phyloP scores from a whole-genome alignment of 2,797 vertebrate genomes.

The Cygnus olor region DNA sequence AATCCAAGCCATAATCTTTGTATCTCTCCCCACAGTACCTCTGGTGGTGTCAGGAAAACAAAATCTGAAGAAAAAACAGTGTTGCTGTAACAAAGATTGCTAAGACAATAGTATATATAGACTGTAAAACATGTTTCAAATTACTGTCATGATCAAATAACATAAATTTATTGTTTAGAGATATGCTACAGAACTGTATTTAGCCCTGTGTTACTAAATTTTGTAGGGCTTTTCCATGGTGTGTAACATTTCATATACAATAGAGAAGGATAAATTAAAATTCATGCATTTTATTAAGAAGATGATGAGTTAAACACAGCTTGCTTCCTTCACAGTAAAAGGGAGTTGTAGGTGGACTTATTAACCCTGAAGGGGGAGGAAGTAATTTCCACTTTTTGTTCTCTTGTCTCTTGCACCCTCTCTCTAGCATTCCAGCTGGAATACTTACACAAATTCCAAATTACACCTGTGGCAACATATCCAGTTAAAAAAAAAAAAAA shows the following conservation, averaged over 20 bases:
- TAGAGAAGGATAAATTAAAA: not conserved
- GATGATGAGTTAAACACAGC: not conserved
- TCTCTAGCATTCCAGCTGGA: not conserved
- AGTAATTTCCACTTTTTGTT: not conserved
- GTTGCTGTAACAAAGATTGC: not conserved
- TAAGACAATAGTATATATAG: too few relatives aligned
- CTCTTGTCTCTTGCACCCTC: not conserved
- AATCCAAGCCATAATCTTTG: not conserved
- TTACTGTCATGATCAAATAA: not conserved
- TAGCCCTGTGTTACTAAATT: not conserved
- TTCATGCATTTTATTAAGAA: not conserved
- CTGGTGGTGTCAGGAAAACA: not conserved
- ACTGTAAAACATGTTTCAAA: not conserved
- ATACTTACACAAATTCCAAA: conserved; percentile 1
- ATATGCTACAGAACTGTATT: not conserved
- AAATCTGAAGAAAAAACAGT: not conserved
- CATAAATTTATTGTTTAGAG: not conserved
- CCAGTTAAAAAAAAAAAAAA: conserved; percentile 9
- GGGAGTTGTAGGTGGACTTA: not conserved
- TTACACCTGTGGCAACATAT: conserved; percentile 22
- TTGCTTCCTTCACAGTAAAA: not conserved
- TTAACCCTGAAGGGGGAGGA: not conserved
- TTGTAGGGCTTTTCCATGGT: not conserved
- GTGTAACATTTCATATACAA: not conserved
- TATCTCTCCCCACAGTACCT: not conserved